Percentiles rank a stretch among this genome's conserved stretches.
Conservation (phyloP, 2,797 vertebrate species). For the Sciaenops ocellatus region DNA sequence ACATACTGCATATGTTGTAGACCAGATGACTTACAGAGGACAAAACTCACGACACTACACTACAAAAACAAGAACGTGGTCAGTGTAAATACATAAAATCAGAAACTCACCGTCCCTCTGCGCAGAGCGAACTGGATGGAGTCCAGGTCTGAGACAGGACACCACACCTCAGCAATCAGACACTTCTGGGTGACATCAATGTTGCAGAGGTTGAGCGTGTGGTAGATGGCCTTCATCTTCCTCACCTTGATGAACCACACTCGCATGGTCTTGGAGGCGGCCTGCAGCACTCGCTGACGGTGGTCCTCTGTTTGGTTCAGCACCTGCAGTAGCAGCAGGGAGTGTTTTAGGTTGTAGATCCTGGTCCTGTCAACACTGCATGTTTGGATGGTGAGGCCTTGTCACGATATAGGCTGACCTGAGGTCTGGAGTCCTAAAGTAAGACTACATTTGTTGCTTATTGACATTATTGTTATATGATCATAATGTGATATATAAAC, state of each 20-base stretch:
- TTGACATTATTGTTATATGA: not conserved
- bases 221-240: conserved; percentile 99
- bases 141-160: conserved; percentile 95
- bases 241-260: conserved; percentile 99
- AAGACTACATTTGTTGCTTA: not conserved
- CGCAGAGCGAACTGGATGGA: conserved; percentile 98
- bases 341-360: not conserved
- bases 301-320: conserved; percentile 98
- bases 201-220: conserved; percentile 98
- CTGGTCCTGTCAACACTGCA: not conserved
- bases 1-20: not conserved
- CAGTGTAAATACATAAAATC: not conserved
- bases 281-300: conserved; percentile 96
- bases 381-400: not conserved
- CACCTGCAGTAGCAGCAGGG: conserved; percentile 82
- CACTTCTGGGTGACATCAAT: conserved; percentile 99
- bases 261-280: conserved; percentile 95
- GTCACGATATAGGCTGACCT: not conserved
- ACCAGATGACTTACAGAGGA: not conserved
- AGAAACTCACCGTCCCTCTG: conserved; percentile 95
- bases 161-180: conserved; percentile 98
- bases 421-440: too few relatives aligned
- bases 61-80: not conserved
- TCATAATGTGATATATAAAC: not conserved
- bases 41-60: not conserved